Percentiles rank a stretch among this genome's conserved stretches.
These are phyloP conservation scores for Pangasianodon gigas DNA, from an alignment of 2,113 vertebrate genomes.

Conservation along the genomic window DNA sequence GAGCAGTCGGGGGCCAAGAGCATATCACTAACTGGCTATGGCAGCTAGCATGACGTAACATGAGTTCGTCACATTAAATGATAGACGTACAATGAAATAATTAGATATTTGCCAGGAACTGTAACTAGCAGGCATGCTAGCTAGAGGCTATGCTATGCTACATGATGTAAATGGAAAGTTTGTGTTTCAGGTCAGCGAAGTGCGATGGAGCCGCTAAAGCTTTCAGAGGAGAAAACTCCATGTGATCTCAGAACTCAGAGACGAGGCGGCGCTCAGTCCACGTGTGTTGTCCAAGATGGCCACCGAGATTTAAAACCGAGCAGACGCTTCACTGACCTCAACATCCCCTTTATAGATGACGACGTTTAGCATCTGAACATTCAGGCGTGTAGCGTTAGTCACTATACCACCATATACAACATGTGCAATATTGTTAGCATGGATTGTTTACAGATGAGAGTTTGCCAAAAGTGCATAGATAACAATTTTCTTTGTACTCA, in stretches of 20 bases:
- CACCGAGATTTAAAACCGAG: slow-evolving; percentile 50
- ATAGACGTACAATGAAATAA: background rate
- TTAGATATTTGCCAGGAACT: background rate
- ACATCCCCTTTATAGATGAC: slow-evolving; percentile 78
- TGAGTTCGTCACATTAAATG: background rate
- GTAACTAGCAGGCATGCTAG: background rate
- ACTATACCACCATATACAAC: background rate
- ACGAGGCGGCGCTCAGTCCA: slow-evolving; percentile 67
- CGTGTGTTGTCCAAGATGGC: slow-evolving; percentile 61
- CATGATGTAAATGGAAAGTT: background rate
- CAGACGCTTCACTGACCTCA: slow-evolving; percentile 78
- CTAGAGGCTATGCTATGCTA: background rate
- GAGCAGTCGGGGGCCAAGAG: background rate
- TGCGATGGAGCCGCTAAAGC: background rate
- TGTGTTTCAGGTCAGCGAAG: slow-evolving; percentile 52
- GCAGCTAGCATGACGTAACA: background rate
- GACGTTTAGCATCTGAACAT: slow-evolving; percentile 45
- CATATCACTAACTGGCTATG: background rate
- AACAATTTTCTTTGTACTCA: background rate
- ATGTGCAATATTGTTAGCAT: background rate
- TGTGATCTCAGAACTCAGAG: slow-evolving; percentile 40
- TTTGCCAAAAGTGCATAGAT: background rate
- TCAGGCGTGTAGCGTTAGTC: background rate
- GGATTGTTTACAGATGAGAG: background rate
- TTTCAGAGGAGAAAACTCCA: background rate